Conservation (phyloP, 1,140 invertebrate species). For the Zophobas morio region DNA sequence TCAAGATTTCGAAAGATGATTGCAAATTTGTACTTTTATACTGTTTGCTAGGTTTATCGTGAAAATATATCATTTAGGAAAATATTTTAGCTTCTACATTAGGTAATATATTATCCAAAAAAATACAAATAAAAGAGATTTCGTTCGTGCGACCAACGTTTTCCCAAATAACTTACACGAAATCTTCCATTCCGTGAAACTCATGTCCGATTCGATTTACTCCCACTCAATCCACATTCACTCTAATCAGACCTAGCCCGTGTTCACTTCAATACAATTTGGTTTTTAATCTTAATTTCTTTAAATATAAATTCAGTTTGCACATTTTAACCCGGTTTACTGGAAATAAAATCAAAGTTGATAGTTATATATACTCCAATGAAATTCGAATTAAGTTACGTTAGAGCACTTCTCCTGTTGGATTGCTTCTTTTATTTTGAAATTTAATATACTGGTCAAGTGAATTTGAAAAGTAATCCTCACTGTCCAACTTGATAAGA, state of each 20-base stretch:
- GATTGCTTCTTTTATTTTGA: no score
- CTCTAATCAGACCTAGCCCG: slow-evolving; percentile 14
- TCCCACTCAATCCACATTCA: slow-evolving; percentile 28
- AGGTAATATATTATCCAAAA: neutral
- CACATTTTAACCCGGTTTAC: neutral
- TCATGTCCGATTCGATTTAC: slow-evolving; percentile 34
- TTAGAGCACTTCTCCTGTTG: no score
- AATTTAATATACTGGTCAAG: no score
- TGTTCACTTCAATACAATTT: slow-evolving; percentile 20
- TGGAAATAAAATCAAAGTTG: no score
- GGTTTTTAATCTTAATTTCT: slow-evolving; percentile 33
- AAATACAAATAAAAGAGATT: neutral
- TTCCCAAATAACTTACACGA: slow-evolving; percentile 7
- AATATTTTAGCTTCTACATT: no score
- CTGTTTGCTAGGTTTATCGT: neutral
- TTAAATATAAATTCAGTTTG: neutral
- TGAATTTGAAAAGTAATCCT: no score
- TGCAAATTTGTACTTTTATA: neutral
- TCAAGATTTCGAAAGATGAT: no score
- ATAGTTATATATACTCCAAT: no score
- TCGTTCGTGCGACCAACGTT: slow-evolving; percentile 8
- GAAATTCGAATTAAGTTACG: no score
- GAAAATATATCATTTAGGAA: no score
- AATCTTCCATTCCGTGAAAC: slow-evolving; percentile 30
- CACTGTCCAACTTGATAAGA: no score